Percentiles rank a stretch among this genome's conserved stretches.
phyloP scores from a whole-genome alignment of 2,113 vertebrate genomes.

The Plecturocebus donacophilus region DNA sequence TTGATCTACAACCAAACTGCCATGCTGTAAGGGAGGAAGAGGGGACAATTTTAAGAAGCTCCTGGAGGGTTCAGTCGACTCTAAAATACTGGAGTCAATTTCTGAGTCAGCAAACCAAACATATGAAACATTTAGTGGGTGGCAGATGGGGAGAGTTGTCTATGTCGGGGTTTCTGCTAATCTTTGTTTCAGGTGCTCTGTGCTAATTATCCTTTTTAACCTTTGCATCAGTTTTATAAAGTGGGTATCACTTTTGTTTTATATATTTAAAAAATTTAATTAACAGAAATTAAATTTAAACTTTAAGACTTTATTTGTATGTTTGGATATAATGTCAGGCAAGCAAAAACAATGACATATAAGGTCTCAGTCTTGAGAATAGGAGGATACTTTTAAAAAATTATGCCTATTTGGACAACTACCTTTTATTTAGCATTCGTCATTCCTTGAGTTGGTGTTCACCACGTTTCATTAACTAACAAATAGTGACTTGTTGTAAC shows the following conservation, averaged over 20 bases:
- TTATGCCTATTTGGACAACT: neutral
- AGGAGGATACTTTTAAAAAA: neutral
- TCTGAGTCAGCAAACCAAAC: neutral
- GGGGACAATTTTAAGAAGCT: neutral
- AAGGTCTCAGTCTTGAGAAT: neutral
- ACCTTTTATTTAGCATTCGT: neutral
- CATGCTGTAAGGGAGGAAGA: neutral
- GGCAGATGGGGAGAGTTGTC: neutral
- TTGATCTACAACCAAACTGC: neutral
- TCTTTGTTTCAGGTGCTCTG: neutral
- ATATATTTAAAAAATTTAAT: neutral
- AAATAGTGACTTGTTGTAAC: neutral
- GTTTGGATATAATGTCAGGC: neutral
- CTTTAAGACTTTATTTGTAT: neutral
- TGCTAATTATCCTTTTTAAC: neutral
- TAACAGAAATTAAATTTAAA: neutral
- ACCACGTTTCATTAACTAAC: neutral
- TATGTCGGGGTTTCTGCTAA: neutral
- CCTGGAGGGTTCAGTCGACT: neutral
- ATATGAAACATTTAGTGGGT: no score
- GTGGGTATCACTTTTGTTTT: neutral
- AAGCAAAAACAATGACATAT: neutral
- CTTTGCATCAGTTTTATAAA: neutral
- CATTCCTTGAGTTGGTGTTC: neutral
- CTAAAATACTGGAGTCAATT: neutral